Percentiles rank a stretch among this genome's conserved stretches.
Evolutionary conservation across 2,888 invertebrate species (phyloP).

Genomic region (Meteorus colon): DNA sequence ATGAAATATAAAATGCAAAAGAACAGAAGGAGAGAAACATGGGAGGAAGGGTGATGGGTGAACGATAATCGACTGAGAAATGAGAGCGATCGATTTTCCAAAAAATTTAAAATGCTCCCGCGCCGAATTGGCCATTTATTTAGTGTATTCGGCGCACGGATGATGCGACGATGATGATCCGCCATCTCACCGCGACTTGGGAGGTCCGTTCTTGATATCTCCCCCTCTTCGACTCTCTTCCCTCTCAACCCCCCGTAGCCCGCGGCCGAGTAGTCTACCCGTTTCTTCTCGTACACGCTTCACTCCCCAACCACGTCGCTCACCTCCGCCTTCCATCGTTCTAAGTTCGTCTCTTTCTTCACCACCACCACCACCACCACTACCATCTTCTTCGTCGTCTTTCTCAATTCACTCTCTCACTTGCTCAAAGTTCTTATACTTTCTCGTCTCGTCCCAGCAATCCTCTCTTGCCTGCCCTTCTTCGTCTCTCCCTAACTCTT

Average conservation of each 20-base stretch:
- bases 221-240: constrained; percentile 50
- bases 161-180: constrained; percentile 73
- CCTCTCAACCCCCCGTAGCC: constrained; percentile 64
- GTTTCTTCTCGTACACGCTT: constrained; percentile 52
- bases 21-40: constrained; percentile 23
- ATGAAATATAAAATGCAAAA: constrained; percentile 17
- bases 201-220: constrained; percentile 73
- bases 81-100: constrained; percentile 55
- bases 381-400: constrained; percentile 38
- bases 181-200: constrained; percentile 73
- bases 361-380: not conserved
- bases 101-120: constrained; percentile 56
- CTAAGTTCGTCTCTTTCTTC: constrained; percentile 40
- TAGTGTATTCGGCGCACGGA: constrained; percentile 69
- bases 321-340: constrained; percentile 54
- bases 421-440: constrained; percentile 37
- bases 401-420: constrained; percentile 40
- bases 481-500: constrained; percentile 46
- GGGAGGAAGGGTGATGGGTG: constrained; percentile 1
- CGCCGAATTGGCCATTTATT: constrained; percentile 37
- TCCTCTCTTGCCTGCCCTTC: constrained; percentile 30
- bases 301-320: constrained; percentile 50
- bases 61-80: constrained; percentile 27
- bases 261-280: constrained; percentile 53
- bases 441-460: constrained; percentile 37